Percentiles rank a stretch among this genome's conserved stretches.
phyloP scores from a whole-genome alignment of 64 coral and sea anemone genomes.

The Orbicella faveolata region DNA sequence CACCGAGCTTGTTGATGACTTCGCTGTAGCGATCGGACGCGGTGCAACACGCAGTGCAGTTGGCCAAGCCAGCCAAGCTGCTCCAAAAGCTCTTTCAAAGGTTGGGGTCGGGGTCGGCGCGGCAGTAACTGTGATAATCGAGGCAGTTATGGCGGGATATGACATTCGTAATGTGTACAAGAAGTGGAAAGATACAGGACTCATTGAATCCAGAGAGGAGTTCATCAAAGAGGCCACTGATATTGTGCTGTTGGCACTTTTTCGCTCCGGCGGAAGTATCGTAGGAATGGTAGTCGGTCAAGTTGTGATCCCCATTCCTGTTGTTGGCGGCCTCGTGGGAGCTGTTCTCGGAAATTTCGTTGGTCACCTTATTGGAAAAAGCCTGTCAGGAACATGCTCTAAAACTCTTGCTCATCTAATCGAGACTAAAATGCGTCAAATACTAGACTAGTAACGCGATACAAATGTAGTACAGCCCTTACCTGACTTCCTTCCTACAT shows the following conservation, averaged over 20 bases:
- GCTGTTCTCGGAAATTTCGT: conserved; percentile 5
- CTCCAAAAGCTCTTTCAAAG: not conserved
- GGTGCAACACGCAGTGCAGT: not conserved
- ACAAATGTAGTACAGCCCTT: too few relatives aligned
- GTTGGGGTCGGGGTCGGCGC: not conserved
- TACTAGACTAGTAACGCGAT: too few relatives aligned
- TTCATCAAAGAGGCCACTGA: not conserved
- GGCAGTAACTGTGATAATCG: not conserved
- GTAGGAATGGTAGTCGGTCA: not conserved
- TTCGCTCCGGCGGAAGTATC: not conserved
- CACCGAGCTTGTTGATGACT: conserved; percentile 28
- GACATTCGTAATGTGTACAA: not conserved
- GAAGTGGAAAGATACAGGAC: not conserved
- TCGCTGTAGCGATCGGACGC: not conserved
- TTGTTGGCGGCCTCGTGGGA: conserved; percentile 18
- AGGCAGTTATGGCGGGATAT: not conserved
- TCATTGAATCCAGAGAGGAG: not conserved
- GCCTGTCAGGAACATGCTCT: not conserved
- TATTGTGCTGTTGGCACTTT: not conserved
- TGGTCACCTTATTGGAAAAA: not conserved
- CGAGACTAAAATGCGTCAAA: not conserved
- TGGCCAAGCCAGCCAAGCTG: not conserved
- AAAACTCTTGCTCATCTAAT: not conserved
- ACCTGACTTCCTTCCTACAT: too few relatives aligned
- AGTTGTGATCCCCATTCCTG: not conserved